phyloP scores from a whole-genome alignment of 2,888 invertebrate genomes.

The Thymelicus lineola region DNA sequence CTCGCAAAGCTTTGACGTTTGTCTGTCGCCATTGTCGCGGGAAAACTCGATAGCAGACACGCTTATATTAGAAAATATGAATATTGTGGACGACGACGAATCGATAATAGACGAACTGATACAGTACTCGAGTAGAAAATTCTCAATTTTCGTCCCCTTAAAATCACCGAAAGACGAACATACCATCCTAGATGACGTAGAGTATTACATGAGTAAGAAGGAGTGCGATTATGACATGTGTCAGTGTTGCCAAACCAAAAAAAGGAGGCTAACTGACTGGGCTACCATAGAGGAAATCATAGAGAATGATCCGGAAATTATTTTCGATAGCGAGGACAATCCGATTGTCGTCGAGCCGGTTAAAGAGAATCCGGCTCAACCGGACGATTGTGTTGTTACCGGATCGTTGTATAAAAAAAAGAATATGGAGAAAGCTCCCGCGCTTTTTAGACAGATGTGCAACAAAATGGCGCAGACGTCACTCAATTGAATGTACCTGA shows the following conservation, averaged over 20 bases:
- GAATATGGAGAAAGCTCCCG: conserved; percentile 59
- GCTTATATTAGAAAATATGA: conserved; percentile 47
- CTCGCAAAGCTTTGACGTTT: conserved; percentile 53
- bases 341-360: conserved; percentile 69
- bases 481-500: conserved; percentile 13
- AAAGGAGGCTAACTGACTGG: conserved; percentile 68
- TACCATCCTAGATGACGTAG: conserved; percentile 73
- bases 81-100: conserved; percentile 47
- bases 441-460: conserved; percentile 61
- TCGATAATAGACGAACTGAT: conserved; percentile 62
- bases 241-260: conserved; percentile 66
- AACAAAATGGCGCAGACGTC: conserved; percentile 59
- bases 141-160: conserved; percentile 64
- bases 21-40: conserved; percentile 51
- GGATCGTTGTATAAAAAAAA: conserved; percentile 53
- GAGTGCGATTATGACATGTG: conserved; percentile 78
- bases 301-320: conserved; percentile 80
- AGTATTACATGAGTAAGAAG: conserved; percentile 71
- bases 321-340: conserved; percentile 75
- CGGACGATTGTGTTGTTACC: conserved; percentile 44
- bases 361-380: conserved; percentile 41
- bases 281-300: conserved; percentile 75
- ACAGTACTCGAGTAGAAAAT: conserved; percentile 70
- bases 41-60: conserved; percentile 54
- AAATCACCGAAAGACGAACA: conserved; percentile 57